Evolutionary conservation across 1,140 invertebrate species (phyloP), one percentile per base, ranked within the genome.

Genomic region (Lepeophtheirus salmonis): DNA sequence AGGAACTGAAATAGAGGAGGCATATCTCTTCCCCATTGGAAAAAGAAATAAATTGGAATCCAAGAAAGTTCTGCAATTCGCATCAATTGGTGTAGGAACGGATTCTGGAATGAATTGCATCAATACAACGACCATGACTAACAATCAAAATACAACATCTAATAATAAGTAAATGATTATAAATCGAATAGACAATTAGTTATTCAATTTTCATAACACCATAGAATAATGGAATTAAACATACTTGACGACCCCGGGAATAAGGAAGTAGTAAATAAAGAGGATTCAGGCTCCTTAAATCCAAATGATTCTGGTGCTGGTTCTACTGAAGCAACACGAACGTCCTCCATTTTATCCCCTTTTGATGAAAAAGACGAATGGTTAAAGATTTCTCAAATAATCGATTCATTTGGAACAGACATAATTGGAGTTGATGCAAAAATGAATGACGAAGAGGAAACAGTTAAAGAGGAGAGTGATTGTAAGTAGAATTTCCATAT

Each of bases 341-440:
- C 21, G 14, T 61, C 50, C 21, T 61, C 59, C 6, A 61, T 61
- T 54, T 30, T 61, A n/a, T 61, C 59, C 20, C 59, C 59, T 17
- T 61, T 61, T 25, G 59, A 61, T 23, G 59, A 61, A 25, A 24
- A 61, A 55, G 59, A 61, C 6, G 59, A 61, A 61, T 61, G 59
- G 59, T 23, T 21, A 2, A 61, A 61, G 22, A 61, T 61, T 14
- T 61, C 50, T 26, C 6, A 14, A 24, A 61, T 61, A 18, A 61
- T 61, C 17, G 51, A 61, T 50, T 53, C 50, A 13, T 61, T 61
- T 61, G 59, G 59, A 56, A 21, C 57, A 14, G 23, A 60, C 50
- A 60, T 60, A 2, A 17, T 17, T 2, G 20, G 30, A 41, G 55
- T 23, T 48, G 26, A 24, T 14, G 25, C 22, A 24, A 25, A 50